Evolutionary conservation across 2,113 vertebrate species (phyloP).

Genomic region (Antidorcas marsupialis): DNA sequence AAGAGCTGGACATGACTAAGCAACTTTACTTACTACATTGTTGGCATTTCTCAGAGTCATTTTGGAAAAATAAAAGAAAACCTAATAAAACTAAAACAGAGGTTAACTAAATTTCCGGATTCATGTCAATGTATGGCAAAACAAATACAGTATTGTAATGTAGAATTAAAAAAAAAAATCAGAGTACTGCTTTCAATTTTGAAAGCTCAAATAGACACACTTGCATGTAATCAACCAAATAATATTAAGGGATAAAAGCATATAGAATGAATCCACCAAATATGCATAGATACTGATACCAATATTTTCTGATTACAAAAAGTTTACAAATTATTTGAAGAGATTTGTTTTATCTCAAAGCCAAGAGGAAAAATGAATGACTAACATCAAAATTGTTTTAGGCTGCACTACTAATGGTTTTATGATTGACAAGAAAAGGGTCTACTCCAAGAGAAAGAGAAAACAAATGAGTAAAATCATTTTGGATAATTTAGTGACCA

Average conservation of each 20-base stretch:
- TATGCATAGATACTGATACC: not conserved
- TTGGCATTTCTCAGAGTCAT: not conserved
- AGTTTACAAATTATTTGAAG: not conserved
- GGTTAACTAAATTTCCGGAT: not conserved
- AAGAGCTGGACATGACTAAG: not conserved
- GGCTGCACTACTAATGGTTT: too few species aligned
- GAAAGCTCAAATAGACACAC: not conserved
- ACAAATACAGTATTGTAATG: too few species aligned
- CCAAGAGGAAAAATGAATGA: not conserved
- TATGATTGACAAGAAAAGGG: not conserved
- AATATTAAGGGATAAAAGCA: not conserved
- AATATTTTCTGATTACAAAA: not conserved
- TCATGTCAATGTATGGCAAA: too few species aligned
- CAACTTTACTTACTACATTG: not conserved
- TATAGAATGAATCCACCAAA: not conserved
- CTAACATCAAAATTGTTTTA: not conserved
- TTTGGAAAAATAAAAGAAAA: not conserved
- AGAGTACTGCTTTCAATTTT: conserved; percentile 1
- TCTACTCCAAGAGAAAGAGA: not conserved
- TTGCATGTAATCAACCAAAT: not conserved
- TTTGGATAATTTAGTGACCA: conserved; percentile 7
- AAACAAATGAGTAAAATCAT: not conserved
- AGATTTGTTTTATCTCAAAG: not conserved
- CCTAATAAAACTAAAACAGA: not conserved
- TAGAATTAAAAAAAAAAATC: not conserved